Evolutionary conservation across 2,888 invertebrate species (phyloP).

Genomic region (Temnothorax rugatulus): DNA sequence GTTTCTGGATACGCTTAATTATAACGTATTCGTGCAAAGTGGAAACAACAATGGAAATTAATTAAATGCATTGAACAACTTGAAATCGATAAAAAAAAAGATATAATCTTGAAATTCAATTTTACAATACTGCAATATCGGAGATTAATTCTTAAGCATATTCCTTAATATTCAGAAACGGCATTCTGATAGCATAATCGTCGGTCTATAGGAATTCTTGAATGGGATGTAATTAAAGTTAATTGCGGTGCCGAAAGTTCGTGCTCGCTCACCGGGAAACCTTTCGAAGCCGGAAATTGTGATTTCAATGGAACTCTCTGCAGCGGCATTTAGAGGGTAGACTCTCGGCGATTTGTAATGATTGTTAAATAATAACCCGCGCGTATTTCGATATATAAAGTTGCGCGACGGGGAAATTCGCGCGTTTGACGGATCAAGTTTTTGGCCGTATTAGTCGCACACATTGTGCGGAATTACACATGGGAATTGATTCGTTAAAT

Average conservation of each 20-base stretch:
- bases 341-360: slow-evolving; percentile 11
- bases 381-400: slow-evolving; percentile 18
- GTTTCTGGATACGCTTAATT: background rate
- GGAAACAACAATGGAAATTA: background rate
- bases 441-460: slow-evolving; percentile 7
- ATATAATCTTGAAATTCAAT: background rate
- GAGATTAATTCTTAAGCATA: slow-evolving; percentile 11
- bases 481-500: slow-evolving; percentile 58
- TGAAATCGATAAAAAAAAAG: slow-evolving; percentile 5
- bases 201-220: slow-evolving; percentile 41
- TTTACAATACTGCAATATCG: background rate
- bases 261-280: slow-evolving; percentile 11
- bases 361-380: slow-evolving; percentile 34
- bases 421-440: slow-evolving; percentile 48
- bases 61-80: background rate
- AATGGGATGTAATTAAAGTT: slow-evolving; percentile 49
- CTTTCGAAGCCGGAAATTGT: slow-evolving; percentile 48
- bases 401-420: slow-evolving; percentile 10
- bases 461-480: slow-evolving; percentile 41
- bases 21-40: background rate
- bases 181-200: slow-evolving; percentile 45
- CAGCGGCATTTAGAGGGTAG: background rate
- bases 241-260: slow-evolving; percentile 50
- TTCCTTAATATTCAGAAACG: slow-evolving; percentile 26
- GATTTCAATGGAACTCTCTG: slow-evolving; percentile 33